Evolutionary conservation across 2,888 invertebrate genomes (phyloP), one percentile per base, ranked within the genome.

Genomic region (Campaea margaritaria): DNA sequence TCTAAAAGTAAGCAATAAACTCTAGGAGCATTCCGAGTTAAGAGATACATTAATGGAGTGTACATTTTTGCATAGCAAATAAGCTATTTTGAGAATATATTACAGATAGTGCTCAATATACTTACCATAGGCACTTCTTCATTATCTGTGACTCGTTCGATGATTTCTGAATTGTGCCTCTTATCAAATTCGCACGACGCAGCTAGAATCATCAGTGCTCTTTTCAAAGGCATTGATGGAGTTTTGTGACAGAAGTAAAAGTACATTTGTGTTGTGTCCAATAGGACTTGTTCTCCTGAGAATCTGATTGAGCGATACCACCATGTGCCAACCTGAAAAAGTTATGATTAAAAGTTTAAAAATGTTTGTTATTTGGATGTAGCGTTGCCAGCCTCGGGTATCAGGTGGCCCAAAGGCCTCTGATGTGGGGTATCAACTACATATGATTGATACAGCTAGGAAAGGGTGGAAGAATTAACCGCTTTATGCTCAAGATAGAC

Each of bases 251-350:
- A 97, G 87, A 98, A 99, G 82, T 96, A 97, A 83, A 97, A 98
- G 86, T 99, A 99, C 93, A 99, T 95, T 83, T 98, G 96, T 7
- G 98, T 97, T n/a, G 99, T 99, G 79, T 99, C 98, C 61, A 99
- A 89, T 12, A 99, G 92, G 1, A 99, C 98, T 93, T 99, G 97
- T 85, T 99, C 99, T 62, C 98, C 98, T 56, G 98, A 98, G 89
- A 97, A 99, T 74, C 97, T 96, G 72, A 99, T 99, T 61, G 99
- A 99, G 60, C 97, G 95, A 87, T 99, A 99, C 99, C 99, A 99
- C 99, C 99, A 99, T 73, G 97, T 97, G 47, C 99, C 99, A 64
- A 98, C 94, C 94, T 94, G 75, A 38, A 36, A n/a, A 11, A 38
- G 38, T 31, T 31, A 31, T 9, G 9, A 31, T 31, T 31, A 3